Percentiles rank a stretch among this genome's conserved stretches.
phyloP scores from a whole-genome alignment of 2,113 vertebrate species.

The Astatotilapia flaviijosephi region DNA sequence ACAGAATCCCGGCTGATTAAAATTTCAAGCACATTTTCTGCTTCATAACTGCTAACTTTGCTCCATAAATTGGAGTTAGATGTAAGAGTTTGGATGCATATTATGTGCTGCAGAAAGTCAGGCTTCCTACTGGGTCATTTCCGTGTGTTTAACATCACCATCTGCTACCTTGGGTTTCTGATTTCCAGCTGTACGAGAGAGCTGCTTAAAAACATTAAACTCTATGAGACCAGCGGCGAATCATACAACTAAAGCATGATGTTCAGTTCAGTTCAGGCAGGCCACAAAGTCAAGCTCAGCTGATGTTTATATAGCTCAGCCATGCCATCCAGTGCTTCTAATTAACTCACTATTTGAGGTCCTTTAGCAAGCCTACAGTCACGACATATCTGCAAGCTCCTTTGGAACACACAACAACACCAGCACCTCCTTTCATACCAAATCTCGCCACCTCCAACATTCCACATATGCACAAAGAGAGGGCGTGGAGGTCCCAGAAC shows the following conservation, averaged over 20 bases:
- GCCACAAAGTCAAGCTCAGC: neutral
- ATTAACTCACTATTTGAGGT: neutral
- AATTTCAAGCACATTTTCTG: neutral
- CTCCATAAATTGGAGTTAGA: neutral
- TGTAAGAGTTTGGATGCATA: neutral
- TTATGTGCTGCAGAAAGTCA: neutral
- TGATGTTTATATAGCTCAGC: neutral
- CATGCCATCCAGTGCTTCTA: neutral
- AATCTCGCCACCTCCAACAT: neutral
- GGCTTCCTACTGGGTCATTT: neutral
- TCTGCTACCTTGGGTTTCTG: neutral
- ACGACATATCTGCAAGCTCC: neutral
- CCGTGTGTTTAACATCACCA: neutral
- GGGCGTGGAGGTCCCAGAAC: neutral
- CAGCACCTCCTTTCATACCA: neutral
- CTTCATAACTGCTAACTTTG: neutral
- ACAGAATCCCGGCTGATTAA: neutral
- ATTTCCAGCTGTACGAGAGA: neutral
- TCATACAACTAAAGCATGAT: neutral
- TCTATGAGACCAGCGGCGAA: neutral
- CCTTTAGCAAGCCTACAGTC: neutral
- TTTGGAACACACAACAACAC: neutral
- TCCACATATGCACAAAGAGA: neutral
- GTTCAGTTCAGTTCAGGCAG: neutral
- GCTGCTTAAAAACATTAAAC: neutral